A percentile compares a stretch with the other conserved stretches of the same genome.
phyloP scores from a whole-genome alignment of 1,140 invertebrate genomes.

The Leucophenga varia region DNA sequence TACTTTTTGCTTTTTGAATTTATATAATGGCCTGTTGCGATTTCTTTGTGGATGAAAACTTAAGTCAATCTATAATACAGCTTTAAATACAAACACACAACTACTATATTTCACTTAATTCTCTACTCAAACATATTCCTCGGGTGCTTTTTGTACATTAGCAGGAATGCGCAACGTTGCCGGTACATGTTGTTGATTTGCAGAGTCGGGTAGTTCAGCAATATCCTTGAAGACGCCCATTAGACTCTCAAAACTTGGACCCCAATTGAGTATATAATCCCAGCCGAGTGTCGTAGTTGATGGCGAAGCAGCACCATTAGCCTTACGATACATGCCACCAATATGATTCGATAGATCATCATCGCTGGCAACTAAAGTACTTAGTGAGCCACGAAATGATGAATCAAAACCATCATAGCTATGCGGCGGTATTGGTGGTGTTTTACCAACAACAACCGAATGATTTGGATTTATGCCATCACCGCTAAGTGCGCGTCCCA shows the following conservation, averaged over 20 bases:
- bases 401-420: slow-evolving; percentile 90
- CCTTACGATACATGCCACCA: slow-evolving; percentile 72
- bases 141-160: slow-evolving; percentile 72
- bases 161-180: slow-evolving; percentile 67
- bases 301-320: slow-evolving; percentile 73
- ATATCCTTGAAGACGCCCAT: slow-evolving; percentile 96
- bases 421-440: slow-evolving; percentile 68
- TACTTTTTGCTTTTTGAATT: too few relatives aligned
- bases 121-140: slow-evolving; percentile 78
- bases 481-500: slow-evolving; percentile 63
- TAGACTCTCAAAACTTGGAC: slow-evolving; percentile 91
- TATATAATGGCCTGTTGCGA: too few relatives aligned
- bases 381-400: slow-evolving; percentile 88
- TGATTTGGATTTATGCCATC: slow-evolving; percentile 58
- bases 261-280: slow-evolving; percentile 95
- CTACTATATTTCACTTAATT: too few relatives aligned
- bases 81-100: too few relatives aligned
- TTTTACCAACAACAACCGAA: slow-evolving; percentile 56
- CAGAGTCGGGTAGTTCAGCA: slow-evolving; percentile 84
- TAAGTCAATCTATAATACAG: too few relatives aligned
- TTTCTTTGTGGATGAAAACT: too few relatives aligned
- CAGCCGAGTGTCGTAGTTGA: slow-evolving; percentile 74
- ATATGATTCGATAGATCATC: slow-evolving; percentile 80
- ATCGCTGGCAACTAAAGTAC: slow-evolving; percentile 88
- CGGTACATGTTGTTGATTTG: slow-evolving; percentile 58